Evolutionary conservation across 2,113 vertebrate species (phyloP), one percentile per base, ranked within the genome.

Genomic region (Istiophorus platypterus): DNA sequence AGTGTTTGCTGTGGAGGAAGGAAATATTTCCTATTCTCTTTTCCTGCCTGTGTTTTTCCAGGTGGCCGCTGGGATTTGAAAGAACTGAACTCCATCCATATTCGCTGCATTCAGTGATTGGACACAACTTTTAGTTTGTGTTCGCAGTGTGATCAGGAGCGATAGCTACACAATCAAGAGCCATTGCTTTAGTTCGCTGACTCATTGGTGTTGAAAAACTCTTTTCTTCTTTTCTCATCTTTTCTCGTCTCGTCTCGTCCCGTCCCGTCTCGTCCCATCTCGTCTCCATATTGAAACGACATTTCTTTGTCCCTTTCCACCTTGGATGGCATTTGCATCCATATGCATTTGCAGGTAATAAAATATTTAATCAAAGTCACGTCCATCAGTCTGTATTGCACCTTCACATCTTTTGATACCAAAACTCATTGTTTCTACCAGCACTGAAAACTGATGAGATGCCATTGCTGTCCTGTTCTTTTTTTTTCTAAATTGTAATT

Each of bases 21-120:
- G 66, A 87, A 90, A 66, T 77, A n/a, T 80, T 89, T 85, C 75
- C 84, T 79, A 13, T 83, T 82, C 70, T 34, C 84, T 70, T 67
- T 83, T 88, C 86, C 84, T 85, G 73, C 3, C 45, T 26, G 64
- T 80, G 85, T 85, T 87, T 87, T 84, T 76, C 39, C 63, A 86
- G 76, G 12, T 42, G 42, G 39, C 42, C 20, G n/a, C 4, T 22
- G 37, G 29, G 29, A 34, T 68, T 63, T 52, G 20, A 76, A 57
- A 26, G 34, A 71, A 24, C 42, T 6, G 34, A 63, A 58, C 69
- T 66, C 49, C 64, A 49, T 34, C 49, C 59, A n/a, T 56, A 18
- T 73, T 82, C 27, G 31, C 63, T 41, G 14, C n/a, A 2, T 58
- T 76, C 22, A 26, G 11, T 78, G n/a, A 71, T 74, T 47, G 65